A percentile compares a stretch with the other conserved stretches of the same genome.
phyloP scores from a whole-genome alignment of 2,797 vertebrate genomes.

The Alectoris magna region DNA sequence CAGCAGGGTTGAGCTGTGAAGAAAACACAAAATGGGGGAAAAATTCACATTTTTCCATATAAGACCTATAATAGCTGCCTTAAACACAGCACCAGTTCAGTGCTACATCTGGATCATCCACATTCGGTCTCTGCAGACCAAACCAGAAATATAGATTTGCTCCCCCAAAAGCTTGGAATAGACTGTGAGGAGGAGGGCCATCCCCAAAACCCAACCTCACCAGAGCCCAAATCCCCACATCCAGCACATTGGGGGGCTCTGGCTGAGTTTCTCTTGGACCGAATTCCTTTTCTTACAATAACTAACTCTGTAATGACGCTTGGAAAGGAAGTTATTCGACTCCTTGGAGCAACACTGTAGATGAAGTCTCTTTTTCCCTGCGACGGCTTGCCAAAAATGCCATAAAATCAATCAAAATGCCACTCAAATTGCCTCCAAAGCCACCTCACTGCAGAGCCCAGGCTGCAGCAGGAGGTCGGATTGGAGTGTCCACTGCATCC shows the following conservation, averaged over 20 bases:
- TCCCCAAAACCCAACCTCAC: not conserved
- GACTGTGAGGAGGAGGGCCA: accelerated
- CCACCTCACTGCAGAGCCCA: not conserved
- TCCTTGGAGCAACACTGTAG: not conserved
- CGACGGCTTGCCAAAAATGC: not conserved
- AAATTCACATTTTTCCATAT: not conserved
- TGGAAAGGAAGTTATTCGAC: not conserved
- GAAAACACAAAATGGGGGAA: not conserved
- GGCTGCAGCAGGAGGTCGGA: not conserved
- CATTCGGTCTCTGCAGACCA: accelerated
- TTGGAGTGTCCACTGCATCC: not conserved
- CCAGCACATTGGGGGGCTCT: not conserved
- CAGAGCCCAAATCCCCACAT: accelerated
- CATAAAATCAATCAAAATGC: not conserved
- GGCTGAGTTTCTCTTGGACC: not conserved
- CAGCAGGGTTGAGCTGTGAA: not conserved
- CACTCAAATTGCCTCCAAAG: not conserved
- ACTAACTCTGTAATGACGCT: not conserved
- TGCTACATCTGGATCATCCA: not conserved
- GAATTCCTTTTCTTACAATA: not conserved
- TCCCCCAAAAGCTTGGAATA: not conserved
- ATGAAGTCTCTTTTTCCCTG: not conserved
- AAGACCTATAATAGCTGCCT: not conserved
- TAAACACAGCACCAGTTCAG: accelerated
- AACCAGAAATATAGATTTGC: not conserved